Evolutionary conservation across 2,113 vertebrate genomes (phyloP).

Genomic region (Phalacrocorax brasilianus): DNA sequence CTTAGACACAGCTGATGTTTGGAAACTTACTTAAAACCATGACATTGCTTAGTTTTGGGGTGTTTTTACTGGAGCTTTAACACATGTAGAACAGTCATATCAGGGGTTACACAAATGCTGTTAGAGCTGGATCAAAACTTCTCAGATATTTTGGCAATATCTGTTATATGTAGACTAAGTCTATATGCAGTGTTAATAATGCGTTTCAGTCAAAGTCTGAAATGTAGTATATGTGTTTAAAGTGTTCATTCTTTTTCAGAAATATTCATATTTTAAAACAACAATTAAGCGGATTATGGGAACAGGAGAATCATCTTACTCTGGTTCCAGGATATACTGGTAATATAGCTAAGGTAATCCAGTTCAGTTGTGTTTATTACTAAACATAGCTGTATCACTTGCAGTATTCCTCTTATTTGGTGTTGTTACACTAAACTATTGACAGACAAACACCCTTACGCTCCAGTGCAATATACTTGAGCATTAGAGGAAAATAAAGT

Average conservation of each 20-base stretch:
- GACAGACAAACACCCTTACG: background rate
- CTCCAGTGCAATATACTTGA: too few species aligned
- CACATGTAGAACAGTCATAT: background rate
- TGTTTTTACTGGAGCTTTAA: background rate
- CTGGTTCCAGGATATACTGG: constrained; percentile 84
- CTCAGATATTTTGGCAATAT: background rate
- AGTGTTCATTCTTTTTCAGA: constrained; percentile 67
- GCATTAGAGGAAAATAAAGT: too few species aligned
- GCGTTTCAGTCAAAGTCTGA: background rate
- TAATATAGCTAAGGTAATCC: constrained; percentile 85
- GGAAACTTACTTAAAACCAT: background rate
- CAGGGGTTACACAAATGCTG: background rate
- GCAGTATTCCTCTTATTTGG: background rate
- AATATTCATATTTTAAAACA: constrained; percentile 86
- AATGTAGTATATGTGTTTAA: background rate
- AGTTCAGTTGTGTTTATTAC: background rate
- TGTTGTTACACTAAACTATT: background rate
- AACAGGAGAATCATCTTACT: constrained; percentile 79
- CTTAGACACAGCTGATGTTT: background rate
- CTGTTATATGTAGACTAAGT: background rate
- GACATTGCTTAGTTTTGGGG: background rate
- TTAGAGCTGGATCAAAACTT: background rate
- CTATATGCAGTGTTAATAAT: background rate
- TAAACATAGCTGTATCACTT: background rate
- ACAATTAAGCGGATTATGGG: constrained; percentile 83